phyloP scores from a whole-genome alignment of 2,797 vertebrate species.

The Synanceia verrucosa region DNA sequence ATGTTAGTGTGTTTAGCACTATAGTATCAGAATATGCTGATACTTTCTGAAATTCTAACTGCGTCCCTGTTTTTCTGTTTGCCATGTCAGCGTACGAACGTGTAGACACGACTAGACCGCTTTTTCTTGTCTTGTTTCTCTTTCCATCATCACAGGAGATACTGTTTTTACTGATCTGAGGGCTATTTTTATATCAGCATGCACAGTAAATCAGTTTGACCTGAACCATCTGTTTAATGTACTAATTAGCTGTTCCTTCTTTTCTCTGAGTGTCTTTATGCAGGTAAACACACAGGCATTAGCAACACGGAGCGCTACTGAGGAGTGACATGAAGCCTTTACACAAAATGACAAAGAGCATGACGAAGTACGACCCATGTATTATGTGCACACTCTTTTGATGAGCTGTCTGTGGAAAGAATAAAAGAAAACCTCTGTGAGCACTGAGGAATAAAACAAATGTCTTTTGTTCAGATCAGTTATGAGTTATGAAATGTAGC shows the following conservation, averaged over 20 bases:
- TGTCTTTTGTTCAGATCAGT: conserved; percentile 23
- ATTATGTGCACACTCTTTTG: neutral
- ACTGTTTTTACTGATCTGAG: neutral
- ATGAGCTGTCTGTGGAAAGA: conserved; percentile 8
- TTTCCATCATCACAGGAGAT: neutral
- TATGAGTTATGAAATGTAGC: conserved; percentile 33
- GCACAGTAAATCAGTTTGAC: conserved; percentile 1
- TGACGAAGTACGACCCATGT: neutral
- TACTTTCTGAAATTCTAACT: neutral
- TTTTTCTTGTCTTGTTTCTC: neutral
- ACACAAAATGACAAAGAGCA: conserved; percentile 1
- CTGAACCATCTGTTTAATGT: conserved; percentile 45
- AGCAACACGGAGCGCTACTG: neutral
- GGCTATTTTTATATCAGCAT: conserved; percentile 22
- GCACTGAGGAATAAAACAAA: neutral
- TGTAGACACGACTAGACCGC: neutral
- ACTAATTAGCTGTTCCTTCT: conserved; percentile 18
- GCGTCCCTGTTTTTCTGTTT: neutral
- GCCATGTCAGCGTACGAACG: neutral
- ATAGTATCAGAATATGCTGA: no score
- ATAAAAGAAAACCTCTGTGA: conserved; percentile 21
- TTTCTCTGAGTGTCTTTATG: neutral
- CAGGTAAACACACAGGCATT: neutral
- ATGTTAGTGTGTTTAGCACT: no score
- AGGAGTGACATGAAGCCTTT: neutral